These are phyloP conservation scores for Phanerotoma sp. DNA, from an alignment of 2,888 invertebrate species.

Conservation along the genomic window DNA sequence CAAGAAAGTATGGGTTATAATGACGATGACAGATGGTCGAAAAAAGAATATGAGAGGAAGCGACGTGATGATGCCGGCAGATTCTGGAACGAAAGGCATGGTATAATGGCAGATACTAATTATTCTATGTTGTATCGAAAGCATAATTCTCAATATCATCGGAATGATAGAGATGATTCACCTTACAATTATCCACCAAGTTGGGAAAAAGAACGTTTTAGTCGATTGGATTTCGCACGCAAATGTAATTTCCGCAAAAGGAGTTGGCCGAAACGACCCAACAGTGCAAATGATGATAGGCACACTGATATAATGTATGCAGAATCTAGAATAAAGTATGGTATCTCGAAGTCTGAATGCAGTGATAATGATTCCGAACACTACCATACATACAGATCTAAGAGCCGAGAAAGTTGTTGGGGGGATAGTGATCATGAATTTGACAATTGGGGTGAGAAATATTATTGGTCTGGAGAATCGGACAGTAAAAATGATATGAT, in stretches of 20 bases:
- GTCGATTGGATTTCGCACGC: conserved; percentile 51
- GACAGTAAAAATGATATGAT: conserved; percentile 49
- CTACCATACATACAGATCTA: conserved; percentile 51
- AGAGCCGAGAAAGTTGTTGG: conserved; percentile 54
- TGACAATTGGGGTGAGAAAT: conserved; percentile 51
- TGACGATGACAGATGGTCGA: conserved; percentile 55
- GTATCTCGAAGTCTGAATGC: conserved; percentile 54
- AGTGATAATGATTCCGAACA: conserved; percentile 54
- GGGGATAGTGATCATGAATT: conserved; percentile 55
- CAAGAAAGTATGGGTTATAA: conserved; percentile 57
- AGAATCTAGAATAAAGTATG: conserved; percentile 48
- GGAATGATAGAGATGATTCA: conserved; percentile 43
- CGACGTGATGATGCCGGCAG: conserved; percentile 57
- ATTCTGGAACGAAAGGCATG: conserved; percentile 17
- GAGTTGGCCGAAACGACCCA: conserved; percentile 54
- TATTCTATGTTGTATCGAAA: conserved; percentile 54
- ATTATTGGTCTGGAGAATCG: conserved; percentile 53
- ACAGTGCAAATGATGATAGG: conserved; percentile 54
- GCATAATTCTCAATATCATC: conserved; percentile 45
- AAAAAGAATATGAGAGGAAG: conserved; percentile 50
- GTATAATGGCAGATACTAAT: conserved; percentile 59
- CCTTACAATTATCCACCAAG: conserved; percentile 45
- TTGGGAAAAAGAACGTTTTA: conserved; percentile 51
- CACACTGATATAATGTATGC: conserved; percentile 47
- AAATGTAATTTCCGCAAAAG: conserved; percentile 49